Conservation (phyloP, 2,113 vertebrate genomes). For the Passer domesticus region DNA sequence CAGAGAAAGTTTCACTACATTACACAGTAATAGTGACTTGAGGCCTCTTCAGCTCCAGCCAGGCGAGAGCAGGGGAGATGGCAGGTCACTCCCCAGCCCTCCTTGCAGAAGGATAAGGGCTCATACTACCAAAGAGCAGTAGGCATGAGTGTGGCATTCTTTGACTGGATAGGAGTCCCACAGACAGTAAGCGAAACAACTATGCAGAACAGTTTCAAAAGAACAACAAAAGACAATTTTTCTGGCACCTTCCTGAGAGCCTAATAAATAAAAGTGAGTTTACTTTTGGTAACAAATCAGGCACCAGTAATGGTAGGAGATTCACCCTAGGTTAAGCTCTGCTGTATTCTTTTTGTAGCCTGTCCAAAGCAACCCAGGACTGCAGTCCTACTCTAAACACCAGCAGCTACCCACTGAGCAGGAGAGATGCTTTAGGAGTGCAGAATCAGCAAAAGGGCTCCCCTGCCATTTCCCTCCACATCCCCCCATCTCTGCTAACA, state of each 20-base stretch:
- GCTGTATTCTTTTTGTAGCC: conserved; percentile 26
- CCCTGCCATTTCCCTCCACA: background rate
- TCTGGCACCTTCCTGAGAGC: background rate
- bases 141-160: background rate
- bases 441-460: conserved; percentile 17
- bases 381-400: background rate
- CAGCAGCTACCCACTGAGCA: background rate
- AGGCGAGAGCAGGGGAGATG: background rate
- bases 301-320: background rate
- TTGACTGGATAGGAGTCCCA: background rate
- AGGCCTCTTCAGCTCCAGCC: background rate
- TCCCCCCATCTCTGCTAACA: background rate
- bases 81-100: background rate
- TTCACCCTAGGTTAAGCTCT: conserved; percentile 15
- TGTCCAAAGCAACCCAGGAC: conserved; percentile 25
- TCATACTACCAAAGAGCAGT: background rate
- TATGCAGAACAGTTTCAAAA: background rate
- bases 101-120: background rate
- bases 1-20: background rate
- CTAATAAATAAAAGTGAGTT: conserved; percentile 4
- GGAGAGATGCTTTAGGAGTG: background rate
- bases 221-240: background rate
- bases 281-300: conserved; percentile 14
- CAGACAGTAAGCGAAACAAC: background rate
- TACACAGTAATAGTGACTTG: background rate